These are phyloP conservation scores for Leguminivora glycinivorella DNA, from an alignment of 1,140 invertebrate genomes.

Conservation along the genomic window DNA sequence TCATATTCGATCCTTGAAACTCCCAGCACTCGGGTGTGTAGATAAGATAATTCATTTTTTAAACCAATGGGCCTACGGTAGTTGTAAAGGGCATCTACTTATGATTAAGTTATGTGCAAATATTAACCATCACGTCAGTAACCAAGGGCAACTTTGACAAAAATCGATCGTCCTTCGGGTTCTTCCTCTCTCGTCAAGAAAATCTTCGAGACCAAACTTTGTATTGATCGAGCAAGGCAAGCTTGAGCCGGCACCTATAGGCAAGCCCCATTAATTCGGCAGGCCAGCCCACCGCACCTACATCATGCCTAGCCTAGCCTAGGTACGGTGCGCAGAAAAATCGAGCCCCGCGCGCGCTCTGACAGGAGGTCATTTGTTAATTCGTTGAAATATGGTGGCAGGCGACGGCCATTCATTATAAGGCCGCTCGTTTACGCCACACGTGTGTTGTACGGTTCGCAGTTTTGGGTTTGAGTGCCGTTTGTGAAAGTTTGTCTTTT, in stretches of 20 bases:
- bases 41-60: too few relatives aligned
- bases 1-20: too few relatives aligned
- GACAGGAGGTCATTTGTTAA: slow-evolving; percentile 75
- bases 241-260: slow-evolving; percentile 14
- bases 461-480: slow-evolving; percentile 24
- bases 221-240: slow-evolving; percentile 1
- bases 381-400: slow-evolving; percentile 72
- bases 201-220: neutral
- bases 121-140: too few relatives aligned
- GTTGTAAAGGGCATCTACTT: too few relatives aligned
- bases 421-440: slow-evolving; percentile 68
- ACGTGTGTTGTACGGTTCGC: slow-evolving; percentile 62
- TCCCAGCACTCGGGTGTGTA: too few relatives aligned
- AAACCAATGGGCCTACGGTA: too few relatives aligned
- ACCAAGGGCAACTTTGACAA: too few relatives aligned
- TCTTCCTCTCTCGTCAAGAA: too few relatives aligned
- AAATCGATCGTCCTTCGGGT: too few relatives aligned
- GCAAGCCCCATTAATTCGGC: neutral
- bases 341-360: slow-evolving; percentile 57
- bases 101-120: too few relatives aligned
- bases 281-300: slow-evolving; percentile 55
- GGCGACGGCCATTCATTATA: slow-evolving; percentile 73
- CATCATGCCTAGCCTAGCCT: slow-evolving; percentile 50
- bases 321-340: slow-evolving; percentile 72
- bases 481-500: neutral